phyloP scores from a whole-genome alignment of 2,797 vertebrate genomes.

The Sebastes aleutianus region DNA sequence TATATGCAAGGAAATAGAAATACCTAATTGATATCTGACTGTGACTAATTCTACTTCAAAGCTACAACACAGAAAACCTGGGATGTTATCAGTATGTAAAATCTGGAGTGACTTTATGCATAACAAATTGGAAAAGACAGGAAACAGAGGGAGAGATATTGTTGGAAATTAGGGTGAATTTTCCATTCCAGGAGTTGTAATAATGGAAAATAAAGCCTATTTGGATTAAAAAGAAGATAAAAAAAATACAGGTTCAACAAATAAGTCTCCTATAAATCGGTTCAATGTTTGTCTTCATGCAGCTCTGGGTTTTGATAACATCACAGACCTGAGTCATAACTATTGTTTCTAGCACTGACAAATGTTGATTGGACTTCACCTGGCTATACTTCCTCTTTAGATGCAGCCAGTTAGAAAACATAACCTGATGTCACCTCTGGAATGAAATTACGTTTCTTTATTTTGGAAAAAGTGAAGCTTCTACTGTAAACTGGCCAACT shows the following conservation, averaged over 20 bases:
- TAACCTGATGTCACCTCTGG: constrained; percentile 15
- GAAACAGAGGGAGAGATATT: constrained; percentile 35
- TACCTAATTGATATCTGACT: background rate
- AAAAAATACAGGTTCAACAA: background rate
- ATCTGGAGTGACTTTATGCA: constrained; percentile 11
- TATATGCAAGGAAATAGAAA: background rate
- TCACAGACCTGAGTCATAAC: background rate
- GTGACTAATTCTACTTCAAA: background rate
- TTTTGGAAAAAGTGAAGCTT: constrained; percentile 44
- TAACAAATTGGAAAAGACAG: constrained; percentile 5
- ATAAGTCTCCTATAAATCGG: background rate
- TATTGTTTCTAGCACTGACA: background rate
- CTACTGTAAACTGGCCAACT: constrained; percentile 22
- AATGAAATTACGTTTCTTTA: constrained; percentile 23
- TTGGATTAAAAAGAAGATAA: background rate
- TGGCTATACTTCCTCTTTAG: background rate
- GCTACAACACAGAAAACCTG: background rate
- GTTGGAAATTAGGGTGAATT: constrained; percentile 6
- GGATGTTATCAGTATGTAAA: constrained; percentile 11
- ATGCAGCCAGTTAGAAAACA: constrained; percentile 10
- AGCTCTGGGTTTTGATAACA: background rate
- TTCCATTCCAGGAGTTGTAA: constrained; percentile 18
- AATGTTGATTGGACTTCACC: background rate
- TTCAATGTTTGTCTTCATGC: constrained; percentile 2
- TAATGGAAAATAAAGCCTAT: constrained; percentile 19